A percentile compares a stretch with the other conserved stretches of the same genome.
phyloP scores from a whole-genome alignment of 1,140 invertebrate species.

The Habropoda laboriosa region DNA sequence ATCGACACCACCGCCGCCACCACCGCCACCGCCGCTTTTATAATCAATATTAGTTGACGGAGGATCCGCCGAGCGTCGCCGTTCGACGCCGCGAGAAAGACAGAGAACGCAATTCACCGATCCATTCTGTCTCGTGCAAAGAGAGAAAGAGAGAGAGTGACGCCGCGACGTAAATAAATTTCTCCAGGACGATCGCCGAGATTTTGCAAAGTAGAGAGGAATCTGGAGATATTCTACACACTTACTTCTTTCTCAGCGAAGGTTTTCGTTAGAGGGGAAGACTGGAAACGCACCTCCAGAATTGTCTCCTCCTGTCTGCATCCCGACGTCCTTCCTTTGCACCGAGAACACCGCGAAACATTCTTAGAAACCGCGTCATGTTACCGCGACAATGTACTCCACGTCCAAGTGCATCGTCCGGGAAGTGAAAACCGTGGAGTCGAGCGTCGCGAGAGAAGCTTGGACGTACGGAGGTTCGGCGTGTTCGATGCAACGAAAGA shows the following conservation, averaged over 20 bases:
- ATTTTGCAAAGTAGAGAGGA: no score
- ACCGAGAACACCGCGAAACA: not conserved
- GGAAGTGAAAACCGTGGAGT: not conserved
- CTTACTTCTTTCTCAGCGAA: not conserved
- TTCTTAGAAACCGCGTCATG: slow-evolving; percentile 1
- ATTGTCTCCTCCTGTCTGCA: slow-evolving; percentile 19
- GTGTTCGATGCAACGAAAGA: not conserved
- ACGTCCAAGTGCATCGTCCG: slow-evolving; percentile 6
- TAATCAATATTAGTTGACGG: slow-evolving; percentile 77
- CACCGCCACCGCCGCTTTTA: slow-evolving; percentile 65
- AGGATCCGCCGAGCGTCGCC: slow-evolving; percentile 71
- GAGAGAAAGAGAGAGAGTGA: no score
- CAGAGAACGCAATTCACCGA: not conserved
- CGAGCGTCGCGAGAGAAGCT: no score
- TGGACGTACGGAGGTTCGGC: no score
- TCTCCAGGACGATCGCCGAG: no score
- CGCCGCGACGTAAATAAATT: no score
- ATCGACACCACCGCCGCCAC: slow-evolving; percentile 32
- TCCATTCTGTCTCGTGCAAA: no score
- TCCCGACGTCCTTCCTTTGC: slow-evolving; percentile 13
- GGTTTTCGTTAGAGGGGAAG: not conserved
- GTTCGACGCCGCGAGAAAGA: slow-evolving; percentile 17
- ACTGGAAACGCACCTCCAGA: slow-evolving; percentile 5
- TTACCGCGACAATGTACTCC: not conserved
- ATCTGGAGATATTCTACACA: no score